A percentile compares a stretch with the other conserved stretches of the same genome.
Evolutionary conservation across 2,888 invertebrate genomes (phyloP).

Genomic region (Siphonodentalium dalli): DNA sequence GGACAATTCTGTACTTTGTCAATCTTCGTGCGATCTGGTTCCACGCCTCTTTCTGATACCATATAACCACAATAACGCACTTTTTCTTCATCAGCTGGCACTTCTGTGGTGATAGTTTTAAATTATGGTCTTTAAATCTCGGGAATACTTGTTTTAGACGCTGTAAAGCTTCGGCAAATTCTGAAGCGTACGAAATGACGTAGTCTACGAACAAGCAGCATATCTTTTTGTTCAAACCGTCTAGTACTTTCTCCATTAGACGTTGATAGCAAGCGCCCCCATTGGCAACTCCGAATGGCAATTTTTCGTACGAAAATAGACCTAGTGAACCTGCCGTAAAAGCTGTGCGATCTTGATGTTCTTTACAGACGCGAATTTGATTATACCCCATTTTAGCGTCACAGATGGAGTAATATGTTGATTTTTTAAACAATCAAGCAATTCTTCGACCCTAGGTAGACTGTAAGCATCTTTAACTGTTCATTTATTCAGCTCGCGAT

Average conservation of each 20-base stretch:
- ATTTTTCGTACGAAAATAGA: not conserved
- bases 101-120: not conserved
- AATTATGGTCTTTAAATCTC: not conserved
- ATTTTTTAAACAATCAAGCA: not conserved
- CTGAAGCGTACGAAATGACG: not conserved
- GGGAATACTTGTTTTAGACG: not conserved
- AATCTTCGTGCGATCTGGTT: not conserved
- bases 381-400: conserved; percentile 7
- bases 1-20: not conserved
- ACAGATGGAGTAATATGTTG: not conserved
- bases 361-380: too few relatives aligned
- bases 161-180: not conserved
- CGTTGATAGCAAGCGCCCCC: too few relatives aligned
- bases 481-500: not conserved
- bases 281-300: not conserved
- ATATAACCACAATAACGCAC: not conserved
- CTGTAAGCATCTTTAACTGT: conserved; percentile 1
- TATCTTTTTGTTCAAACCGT: too few relatives aligned
- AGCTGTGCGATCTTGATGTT: too few relatives aligned
- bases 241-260: too few relatives aligned
- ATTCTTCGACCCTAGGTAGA: conserved; percentile 2
- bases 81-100: conserved; percentile 1
- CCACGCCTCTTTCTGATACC: not conserved
- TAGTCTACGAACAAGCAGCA: too few relatives aligned
- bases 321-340: not conserved